A percentile compares a stretch with the other conserved stretches of the same genome.
Conservation (phyloP, 2,888 invertebrate species). For the Trichopria drosophilae region DNA sequence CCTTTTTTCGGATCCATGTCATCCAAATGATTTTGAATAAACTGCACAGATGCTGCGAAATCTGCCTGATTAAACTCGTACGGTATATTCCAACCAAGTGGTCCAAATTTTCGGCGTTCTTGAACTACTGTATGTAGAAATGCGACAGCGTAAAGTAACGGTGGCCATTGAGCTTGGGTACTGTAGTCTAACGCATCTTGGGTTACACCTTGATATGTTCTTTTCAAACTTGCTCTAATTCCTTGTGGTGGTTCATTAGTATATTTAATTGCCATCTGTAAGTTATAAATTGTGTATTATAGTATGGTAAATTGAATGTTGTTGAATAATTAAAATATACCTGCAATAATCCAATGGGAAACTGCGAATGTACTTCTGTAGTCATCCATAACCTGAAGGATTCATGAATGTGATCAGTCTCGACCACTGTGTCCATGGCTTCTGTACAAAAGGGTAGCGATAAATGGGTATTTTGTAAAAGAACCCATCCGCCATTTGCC, state of each 20-base stretch:
- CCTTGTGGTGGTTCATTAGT: conserved; percentile 98
- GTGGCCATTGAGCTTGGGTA: conserved; percentile 89
- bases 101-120: conserved; percentile 93
- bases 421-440: conserved; percentile 84
- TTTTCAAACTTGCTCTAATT: conserved; percentile 87
- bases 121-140: conserved; percentile 95
- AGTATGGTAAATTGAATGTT: conserved; percentile 1
- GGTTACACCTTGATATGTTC: conserved; percentile 87
- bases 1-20: conserved; percentile 97
- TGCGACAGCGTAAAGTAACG: conserved; percentile 88
- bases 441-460: conserved; percentile 92
- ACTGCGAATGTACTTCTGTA: conserved; percentile 89
- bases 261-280: conserved; percentile 94
- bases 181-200: conserved; percentile 93
- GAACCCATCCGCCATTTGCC: conserved; percentile 85
- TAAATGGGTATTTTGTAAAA: conserved; percentile 94
- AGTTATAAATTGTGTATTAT: conserved; percentile 7
- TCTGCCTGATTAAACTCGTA: conserved; percentile 98
- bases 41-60: conserved; percentile 92
- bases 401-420: conserved; percentile 80
- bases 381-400: conserved; percentile 91
- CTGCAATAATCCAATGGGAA: conserved; percentile 80
- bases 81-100: conserved; percentile 95
- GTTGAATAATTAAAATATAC: conserved; percentile 41
- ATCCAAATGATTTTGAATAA: conserved; percentile 94